Evolutionary conservation across 1,140 invertebrate genomes (phyloP).

Genomic region (Habropoda laboriosa): DNA sequence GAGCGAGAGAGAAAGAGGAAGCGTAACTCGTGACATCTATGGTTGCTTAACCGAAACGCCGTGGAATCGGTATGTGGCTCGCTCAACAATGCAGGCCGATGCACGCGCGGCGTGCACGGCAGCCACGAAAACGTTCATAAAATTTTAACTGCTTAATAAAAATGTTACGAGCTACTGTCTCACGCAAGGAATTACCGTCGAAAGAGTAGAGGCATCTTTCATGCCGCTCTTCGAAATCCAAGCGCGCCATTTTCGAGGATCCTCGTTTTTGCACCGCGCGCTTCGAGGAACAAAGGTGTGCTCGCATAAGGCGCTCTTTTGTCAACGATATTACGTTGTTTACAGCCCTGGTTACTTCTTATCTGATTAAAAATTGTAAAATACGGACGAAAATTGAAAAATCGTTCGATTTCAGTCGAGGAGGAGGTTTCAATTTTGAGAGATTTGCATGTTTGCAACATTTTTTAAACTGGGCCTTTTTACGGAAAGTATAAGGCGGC

Average conservation of each 20-base stretch:
- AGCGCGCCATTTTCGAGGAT: conserved; percentile 21
- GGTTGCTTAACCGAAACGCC: conserved; percentile 51
- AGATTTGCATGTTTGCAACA: background rate
- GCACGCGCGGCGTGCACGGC: conserved; percentile 48
- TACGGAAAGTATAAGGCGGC: background rate
- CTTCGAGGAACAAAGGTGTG: conserved; percentile 31
- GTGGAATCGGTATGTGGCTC: conserved; percentile 42
- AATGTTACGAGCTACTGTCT: conserved; percentile 67
- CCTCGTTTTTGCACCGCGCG: background rate
- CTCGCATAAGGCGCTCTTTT: too few species aligned
- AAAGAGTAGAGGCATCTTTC: conserved; percentile 25
- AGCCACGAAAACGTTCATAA: conserved; percentile 63
- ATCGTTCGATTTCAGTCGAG: too few species aligned
- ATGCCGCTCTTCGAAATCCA: conserved; percentile 39
- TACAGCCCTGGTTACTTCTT: too few species aligned
- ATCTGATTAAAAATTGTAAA: background rate
- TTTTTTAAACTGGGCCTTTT: background rate
- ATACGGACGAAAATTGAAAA: too few species aligned
- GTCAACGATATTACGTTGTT: background rate
- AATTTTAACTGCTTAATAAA: conserved; percentile 73
- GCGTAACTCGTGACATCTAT: conserved; percentile 70
- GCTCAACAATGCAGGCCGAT: conserved; percentile 69
- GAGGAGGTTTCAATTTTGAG: background rate
- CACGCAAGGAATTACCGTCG: conserved; percentile 47
- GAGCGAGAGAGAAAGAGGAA: background rate